Evolutionary conservation across 2,113 vertebrate genomes (phyloP), one percentile per base, ranked within the genome.

Genomic region (Nesogale talazaci): DNA sequence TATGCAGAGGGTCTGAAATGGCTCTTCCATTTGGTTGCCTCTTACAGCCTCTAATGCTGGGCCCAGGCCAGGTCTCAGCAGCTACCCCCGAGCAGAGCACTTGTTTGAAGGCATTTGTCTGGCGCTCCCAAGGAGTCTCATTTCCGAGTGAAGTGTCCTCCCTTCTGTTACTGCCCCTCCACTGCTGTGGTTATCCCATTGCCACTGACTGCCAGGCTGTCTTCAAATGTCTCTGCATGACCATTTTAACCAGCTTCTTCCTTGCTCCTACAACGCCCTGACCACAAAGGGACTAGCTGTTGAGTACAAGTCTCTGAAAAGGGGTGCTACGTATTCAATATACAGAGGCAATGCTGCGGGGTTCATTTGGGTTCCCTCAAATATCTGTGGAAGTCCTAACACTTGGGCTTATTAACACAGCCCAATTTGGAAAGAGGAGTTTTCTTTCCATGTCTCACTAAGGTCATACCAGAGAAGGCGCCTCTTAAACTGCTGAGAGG

Each of bases 281-380:
- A 72, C 36, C 8, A 36, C 31, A 69, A 81, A 31, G 27, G 46
- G 14, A 52, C 9, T 63, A 31, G 46, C 23, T 67, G 10, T n/a
- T 63, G 76, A 89, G 25, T 52, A 20, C 40, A 42, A 25, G 83
- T 81, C 74, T 63, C 77, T 86, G 91, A 91, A 89, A 89, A 34
- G 74, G 42, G 74, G 63, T 46, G 31, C 6, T 72, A n/a, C 87
- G 75, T 52, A 12, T 16, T 86, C 52, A 80, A 56, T 15, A 11
- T 23, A 36, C 17, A 19, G 67, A 77, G 82, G 22, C 25, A 76
- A 36, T 72, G 70, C 36, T 38, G 34, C 36, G 4, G 46, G 67
- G 36, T 23, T 72, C 19, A 72, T 36, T 72, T 72, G 70, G 20
- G 70, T 72, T 36, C 34, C 70, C 70, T 2, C 20, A 72, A 36